Percentiles rank a stretch among this genome's conserved stretches.
These are phyloP conservation scores for Drosophila miranda DNA, from an alignment of 1,140 invertebrate genomes.

Conservation along the genomic window DNA sequence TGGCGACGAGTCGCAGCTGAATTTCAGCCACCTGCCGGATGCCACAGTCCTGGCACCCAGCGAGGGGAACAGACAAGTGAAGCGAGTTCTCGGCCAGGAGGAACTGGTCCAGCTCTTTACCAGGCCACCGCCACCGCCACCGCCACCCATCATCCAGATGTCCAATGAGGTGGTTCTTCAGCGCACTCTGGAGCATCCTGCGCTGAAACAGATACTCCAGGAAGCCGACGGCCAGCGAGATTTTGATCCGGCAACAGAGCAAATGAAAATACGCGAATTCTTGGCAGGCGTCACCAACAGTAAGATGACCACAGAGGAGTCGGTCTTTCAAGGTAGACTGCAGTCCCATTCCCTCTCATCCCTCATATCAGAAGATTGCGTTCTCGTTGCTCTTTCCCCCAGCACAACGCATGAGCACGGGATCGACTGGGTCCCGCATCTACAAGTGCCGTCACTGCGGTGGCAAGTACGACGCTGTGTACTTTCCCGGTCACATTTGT, in stretches of 20 bases:
- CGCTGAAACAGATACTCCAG: conserved; percentile 58
- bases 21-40: conserved; percentile 25
- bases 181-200: conserved; percentile 60
- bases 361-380: too few relatives aligned
- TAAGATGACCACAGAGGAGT: conserved; percentile 41
- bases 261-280: conserved; percentile 65
- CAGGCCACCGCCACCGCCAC: neutral
- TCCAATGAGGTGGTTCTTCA: conserved; percentile 49
- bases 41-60: conserved; percentile 55
- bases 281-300: conserved; percentile 43
- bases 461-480: too few relatives aligned
- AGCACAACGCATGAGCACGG: neutral
- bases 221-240: conserved; percentile 45
- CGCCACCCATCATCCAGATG: conserved; percentile 20
- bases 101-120: conserved; percentile 45
- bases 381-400: too few relatives aligned
- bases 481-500: conserved; percentile 44
- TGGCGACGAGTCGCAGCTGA: conserved; percentile 30
- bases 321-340: conserved; percentile 14
- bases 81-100: conserved; percentile 37
- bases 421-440: neutral
- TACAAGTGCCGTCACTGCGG: conserved; percentile 4
- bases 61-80: conserved; percentile 20
- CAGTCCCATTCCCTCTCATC: too few relatives aligned
- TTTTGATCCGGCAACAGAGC: conserved; percentile 66